Evolutionary conservation across 2,888 invertebrate genomes (phyloP), one percentile per base, ranked within the genome.

Genomic region (Eulithis prunata): DNA sequence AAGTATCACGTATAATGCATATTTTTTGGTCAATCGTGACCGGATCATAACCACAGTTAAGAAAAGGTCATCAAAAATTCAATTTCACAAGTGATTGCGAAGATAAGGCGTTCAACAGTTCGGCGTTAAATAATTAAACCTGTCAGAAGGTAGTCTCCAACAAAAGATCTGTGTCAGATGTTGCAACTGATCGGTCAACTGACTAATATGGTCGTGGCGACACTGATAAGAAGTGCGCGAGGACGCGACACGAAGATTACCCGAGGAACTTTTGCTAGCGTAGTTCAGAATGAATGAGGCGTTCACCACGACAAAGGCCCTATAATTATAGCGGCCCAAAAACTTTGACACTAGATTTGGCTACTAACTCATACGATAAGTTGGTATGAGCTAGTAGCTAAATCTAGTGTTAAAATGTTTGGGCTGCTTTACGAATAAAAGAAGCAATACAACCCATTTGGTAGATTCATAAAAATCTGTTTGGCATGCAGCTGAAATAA

Each of bases 161-260:
- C 67, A 71, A 67, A 69, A 68, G 69, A 66, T 60, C 59, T n/a
- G 66, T 71, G 71, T 66, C 57, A 59, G 47, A 57, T 70, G 68
- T 65, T 8, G 71, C 43, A 70, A 70, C 46, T 38, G 45, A 12
- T 11, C 13, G 59, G 60, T 51, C 66, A 38, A 47, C 62, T 62
- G 62, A 13, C 57, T 61, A 59, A 63, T 58, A 65, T 47, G 63
- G 55, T 12, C n/a, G 41, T 62, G 67, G 53, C 46, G 61, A 59
- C 49, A 64, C 61, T 68, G 62, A 67, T 69, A 58, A 66, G 21
- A 49, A 6, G 21, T 32, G 11, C 10, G 12, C 62, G 57, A 62
- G 62, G 62, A 41, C 51, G 38, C 12, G 41, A 41, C 1, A 8
- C 8, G 10, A 8, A 41, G 41, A 41, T 41, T 7, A 41, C 8